These are phyloP conservation scores for Pollenia angustigena DNA, from an alignment of 2,888 invertebrate genomes.

Conservation along the genomic window DNA sequence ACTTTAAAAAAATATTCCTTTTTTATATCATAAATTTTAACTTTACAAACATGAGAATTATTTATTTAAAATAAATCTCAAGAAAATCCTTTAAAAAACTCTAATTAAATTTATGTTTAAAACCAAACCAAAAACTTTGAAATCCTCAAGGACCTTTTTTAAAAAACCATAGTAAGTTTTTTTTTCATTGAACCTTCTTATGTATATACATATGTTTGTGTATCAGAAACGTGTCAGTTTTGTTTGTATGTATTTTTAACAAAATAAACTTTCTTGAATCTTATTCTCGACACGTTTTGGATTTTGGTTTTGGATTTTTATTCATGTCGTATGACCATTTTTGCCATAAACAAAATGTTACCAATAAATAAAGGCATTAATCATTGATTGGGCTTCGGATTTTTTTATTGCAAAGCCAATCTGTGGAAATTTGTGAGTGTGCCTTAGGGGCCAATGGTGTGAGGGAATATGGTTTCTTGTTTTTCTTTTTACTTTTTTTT, in stretches of 20 bases:
- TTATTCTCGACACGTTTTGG: slow-evolving; percentile 58
- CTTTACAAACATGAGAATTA: neutral
- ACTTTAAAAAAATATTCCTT: too few species aligned
- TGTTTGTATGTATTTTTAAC: neutral
- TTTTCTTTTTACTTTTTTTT: neutral
- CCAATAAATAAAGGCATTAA: slow-evolving; percentile 68
- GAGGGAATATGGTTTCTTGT: neutral
- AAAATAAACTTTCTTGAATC: neutral
- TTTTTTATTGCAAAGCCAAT: slow-evolving; percentile 8
- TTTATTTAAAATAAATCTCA: neutral
- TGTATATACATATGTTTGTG: neutral
- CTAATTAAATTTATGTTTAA: neutral
- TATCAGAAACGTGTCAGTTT: slow-evolving; percentile 10
- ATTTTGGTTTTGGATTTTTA: slow-evolving; percentile 45
- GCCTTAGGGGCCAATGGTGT: neutral
- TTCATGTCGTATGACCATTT: slow-evolving; percentile 43
- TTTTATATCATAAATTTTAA: too few species aligned
- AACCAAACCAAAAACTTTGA: slow-evolving; percentile 1
- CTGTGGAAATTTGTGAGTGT: neutral
- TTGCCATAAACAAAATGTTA: slow-evolving; percentile 62
- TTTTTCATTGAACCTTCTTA: neutral
- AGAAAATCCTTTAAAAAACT: neutral
- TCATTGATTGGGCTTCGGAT: slow-evolving; percentile 57
- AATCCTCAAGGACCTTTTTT: neutral
- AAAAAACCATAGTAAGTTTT: neutral